Evolutionary conservation across 2,113 vertebrate genomes (phyloP).

Genomic region (Gobius niger): DNA sequence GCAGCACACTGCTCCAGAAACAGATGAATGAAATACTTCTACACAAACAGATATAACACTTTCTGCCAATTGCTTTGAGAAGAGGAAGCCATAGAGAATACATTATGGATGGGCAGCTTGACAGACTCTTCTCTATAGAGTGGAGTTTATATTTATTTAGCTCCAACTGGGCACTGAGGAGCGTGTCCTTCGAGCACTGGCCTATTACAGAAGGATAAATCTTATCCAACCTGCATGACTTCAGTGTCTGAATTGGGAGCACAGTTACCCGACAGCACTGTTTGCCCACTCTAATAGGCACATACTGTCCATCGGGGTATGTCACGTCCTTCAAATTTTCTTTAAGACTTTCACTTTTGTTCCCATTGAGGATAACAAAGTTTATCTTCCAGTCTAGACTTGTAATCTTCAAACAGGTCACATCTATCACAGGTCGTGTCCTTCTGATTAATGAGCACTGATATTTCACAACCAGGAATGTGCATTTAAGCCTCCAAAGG

Average conservation of each 20-base stretch:
- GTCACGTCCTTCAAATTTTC: slow-evolving; percentile 52
- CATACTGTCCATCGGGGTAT: slow-evolving; percentile 20
- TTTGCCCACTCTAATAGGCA: slow-evolving; percentile 44
- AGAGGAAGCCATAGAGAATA: neutral
- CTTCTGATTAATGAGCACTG: slow-evolving; percentile 31
- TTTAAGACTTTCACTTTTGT: slow-evolving; percentile 34
- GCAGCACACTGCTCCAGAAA: slow-evolving; percentile 13
- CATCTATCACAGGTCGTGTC: slow-evolving; percentile 17
- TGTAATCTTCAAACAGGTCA: neutral
- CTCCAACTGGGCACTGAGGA: slow-evolving; percentile 13
- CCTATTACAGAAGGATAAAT: slow-evolving; percentile 47
- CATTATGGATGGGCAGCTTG: slow-evolving; percentile 9
- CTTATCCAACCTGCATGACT: slow-evolving; percentile 23
- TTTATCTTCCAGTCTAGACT: slow-evolving; percentile 5
- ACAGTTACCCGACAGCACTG: slow-evolving; percentile 38
- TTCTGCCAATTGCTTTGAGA: slow-evolving; percentile 4
- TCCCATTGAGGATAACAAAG: slow-evolving; percentile 1
- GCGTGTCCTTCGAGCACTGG: slow-evolving; percentile 43
- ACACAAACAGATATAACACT: neutral
- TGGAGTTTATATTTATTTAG: slow-evolving; percentile 8
- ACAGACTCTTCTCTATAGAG: neutral
- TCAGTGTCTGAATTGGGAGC: slow-evolving; percentile 45
- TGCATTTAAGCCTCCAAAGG: slow-evolving; percentile 34
- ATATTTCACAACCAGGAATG: slow-evolving; percentile 31
- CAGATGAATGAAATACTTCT: slow-evolving; percentile 17